phyloP scores from a whole-genome alignment of 2,888 invertebrate genomes.

The Phyllotreta cruciferae region DNA sequence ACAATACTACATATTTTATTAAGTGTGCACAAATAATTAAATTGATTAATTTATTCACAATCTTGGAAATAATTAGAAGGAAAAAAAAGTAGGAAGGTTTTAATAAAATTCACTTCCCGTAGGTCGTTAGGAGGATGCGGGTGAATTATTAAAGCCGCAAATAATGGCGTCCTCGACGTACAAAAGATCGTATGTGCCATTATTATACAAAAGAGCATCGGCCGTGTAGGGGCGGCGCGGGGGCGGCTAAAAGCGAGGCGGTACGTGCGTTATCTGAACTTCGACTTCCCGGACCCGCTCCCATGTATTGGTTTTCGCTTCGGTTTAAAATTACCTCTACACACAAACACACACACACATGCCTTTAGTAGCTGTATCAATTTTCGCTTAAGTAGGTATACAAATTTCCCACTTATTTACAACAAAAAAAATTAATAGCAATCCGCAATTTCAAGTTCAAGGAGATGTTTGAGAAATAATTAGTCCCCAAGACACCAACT shows the following conservation, averaged over 20 bases:
- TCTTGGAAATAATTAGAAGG: too few relatives aligned
- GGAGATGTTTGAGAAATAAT: too few relatives aligned
- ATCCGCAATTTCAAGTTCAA: too few relatives aligned
- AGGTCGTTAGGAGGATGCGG: constrained; percentile 36
- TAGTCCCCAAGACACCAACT: too few relatives aligned
- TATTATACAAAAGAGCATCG: constrained; percentile 29
- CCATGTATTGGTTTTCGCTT: constrained; percentile 34
- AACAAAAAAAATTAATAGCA: background rate
- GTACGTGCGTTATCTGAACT: constrained; percentile 39
- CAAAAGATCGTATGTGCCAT: constrained; percentile 28
- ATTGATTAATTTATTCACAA: too few relatives aligned
- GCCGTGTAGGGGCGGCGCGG: background rate
- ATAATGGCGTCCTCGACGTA: constrained; percentile 16
- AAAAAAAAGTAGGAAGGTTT: constrained; percentile 3
- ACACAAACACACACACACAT: background rate
- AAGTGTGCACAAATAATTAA: too few relatives aligned
- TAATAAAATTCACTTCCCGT: constrained; percentile 24
- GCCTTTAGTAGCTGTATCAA: constrained; percentile 13
- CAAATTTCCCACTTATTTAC: background rate
- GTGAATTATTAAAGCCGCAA: constrained; percentile 32
- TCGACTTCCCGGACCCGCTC: constrained; percentile 32
- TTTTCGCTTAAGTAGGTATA: constrained; percentile 15
- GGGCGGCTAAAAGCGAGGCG: constrained; percentile 1
- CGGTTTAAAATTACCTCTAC: constrained; percentile 30
- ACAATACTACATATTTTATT: too few relatives aligned